Base-by-base conservation (phyloP, 2,888 invertebrate species). In the Pollenia labialis region DNA sequence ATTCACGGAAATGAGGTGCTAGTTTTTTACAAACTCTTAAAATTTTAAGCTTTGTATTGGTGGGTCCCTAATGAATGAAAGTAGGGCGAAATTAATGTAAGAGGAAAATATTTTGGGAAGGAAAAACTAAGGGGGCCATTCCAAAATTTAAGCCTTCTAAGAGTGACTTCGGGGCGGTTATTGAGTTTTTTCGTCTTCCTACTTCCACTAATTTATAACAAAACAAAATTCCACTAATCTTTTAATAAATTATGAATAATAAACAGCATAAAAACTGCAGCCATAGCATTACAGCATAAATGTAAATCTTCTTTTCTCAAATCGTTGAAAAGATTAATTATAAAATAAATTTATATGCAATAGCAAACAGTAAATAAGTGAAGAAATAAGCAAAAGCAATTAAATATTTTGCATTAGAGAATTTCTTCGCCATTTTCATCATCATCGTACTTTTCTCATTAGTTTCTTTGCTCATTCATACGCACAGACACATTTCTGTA, bases 251-350 rank as follows among this genome's bases (percentile, higher is more conserved):
- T 52, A 23, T 10, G 4, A 69, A 69, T 69, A 52, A n/a, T 40
- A 32, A 11, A 11, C 32, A 16, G 52, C 50, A 40, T 32, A 32
- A 32, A 32, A 6, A 32, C 32, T 32, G 40, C 32, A 58, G 14
- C 40, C 14, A 58, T 0, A 18, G 32, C 48, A 62, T 54, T 62
- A 42, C 54, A 40, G 62, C 71, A 54, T 64, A 44, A 62, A 62
- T 32, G 46, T 40, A 66, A 54, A 56, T 54, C 40, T 18, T 71
- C 40, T 14, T 64, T 71, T 10, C 23, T 11, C 54, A 62, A 80
- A 62, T 81, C 52, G 42, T 46, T 64, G 64, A 56, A 64, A 46
- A 71, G 16, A 54, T 80, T 54, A 64, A 80, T 54, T 54, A 81
- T n/a, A 40, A 60, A 40, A 23, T 16, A 1, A 54, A 52, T 16